These are phyloP conservation scores for Rhinoraja longicauda DNA, from an alignment of 2,797 vertebrate species.

Conservation along the genomic window DNA sequence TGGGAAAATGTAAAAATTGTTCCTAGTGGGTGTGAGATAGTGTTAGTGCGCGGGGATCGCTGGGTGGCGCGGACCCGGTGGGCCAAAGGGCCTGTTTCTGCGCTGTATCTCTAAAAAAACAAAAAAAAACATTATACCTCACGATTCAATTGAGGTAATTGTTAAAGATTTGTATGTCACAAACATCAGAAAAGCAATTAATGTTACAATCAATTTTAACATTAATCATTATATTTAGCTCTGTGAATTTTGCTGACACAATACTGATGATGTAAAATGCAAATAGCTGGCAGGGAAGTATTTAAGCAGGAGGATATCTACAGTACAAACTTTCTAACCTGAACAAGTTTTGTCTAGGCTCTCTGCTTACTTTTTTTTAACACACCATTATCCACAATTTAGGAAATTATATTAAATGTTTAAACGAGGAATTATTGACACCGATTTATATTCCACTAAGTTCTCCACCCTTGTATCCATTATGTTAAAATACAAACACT, in stretches of 20 bases:
- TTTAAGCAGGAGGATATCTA: neutral
- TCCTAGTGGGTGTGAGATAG: no score
- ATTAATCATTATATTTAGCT: neutral
- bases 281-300: neutral
- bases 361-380: neutral
- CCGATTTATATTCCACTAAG: neutral
- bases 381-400: neutral
- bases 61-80: no score
- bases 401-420: neutral
- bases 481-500: neutral
- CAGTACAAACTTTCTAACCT: neutral
- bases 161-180: neutral
- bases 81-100: no score
- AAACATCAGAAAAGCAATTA: neutral
- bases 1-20: no score
- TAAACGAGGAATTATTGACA: neutral
- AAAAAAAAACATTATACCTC: no score
- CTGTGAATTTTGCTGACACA: neutral
- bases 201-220: neutral
- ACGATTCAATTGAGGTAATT: neutral
- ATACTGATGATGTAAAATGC: neutral
- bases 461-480: neutral
- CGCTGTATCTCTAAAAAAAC: no score
- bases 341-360: neutral
- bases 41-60: no score